Evolutionary conservation across 1,140 invertebrate genomes (phyloP), one percentile per base, ranked within the genome.

Genomic region (Hyles euphorbiae): DNA sequence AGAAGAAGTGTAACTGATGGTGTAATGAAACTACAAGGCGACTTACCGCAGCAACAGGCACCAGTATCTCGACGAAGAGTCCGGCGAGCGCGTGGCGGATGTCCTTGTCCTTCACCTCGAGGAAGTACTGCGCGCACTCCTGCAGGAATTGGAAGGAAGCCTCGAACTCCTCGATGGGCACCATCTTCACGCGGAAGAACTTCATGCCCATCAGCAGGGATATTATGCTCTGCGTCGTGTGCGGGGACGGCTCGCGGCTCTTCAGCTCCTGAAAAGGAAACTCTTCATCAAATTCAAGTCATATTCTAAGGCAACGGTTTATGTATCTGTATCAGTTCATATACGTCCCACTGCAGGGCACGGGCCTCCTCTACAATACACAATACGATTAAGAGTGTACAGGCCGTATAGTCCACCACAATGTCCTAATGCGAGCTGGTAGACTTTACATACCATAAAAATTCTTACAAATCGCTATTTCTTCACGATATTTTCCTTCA

Each of bases 151-250:
- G 97, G 81, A 99, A 98, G 3, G 97, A 98, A 0, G 97, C 97
- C 87, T 99, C 98, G 89, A 99, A 99, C 85, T 99, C 98, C 90
- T 99, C 98, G 63, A 99, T 99, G 0, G 98, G 98, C 51, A 98
- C 98, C 97, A 99, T 99, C 78, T 90, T 91, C 7, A 91, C 90
- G 5, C 98, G 91, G 84, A 99, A 99, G 90, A 99, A 99, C 91
- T 99, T 99, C 96, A 99, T 99, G 57, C 98, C 98, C 97, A 99
- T 99, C 8, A 99, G 87, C 36, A 99, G 90, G 36, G 97, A 98
- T 65, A 99, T 99, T 61, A 99, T 99, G 77, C 96, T 96, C 73
- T 99, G 97, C 0, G 96, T 97, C 10, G 95, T 97, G 71, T 95
- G 93, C 0, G 96, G 94, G 22, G 94, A 96, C 5, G 96, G 94